These are phyloP conservation scores for Oryctolagus cuniculus DNA, from an alignment of 2,113 vertebrate genomes.

Conservation along the genomic window DNA sequence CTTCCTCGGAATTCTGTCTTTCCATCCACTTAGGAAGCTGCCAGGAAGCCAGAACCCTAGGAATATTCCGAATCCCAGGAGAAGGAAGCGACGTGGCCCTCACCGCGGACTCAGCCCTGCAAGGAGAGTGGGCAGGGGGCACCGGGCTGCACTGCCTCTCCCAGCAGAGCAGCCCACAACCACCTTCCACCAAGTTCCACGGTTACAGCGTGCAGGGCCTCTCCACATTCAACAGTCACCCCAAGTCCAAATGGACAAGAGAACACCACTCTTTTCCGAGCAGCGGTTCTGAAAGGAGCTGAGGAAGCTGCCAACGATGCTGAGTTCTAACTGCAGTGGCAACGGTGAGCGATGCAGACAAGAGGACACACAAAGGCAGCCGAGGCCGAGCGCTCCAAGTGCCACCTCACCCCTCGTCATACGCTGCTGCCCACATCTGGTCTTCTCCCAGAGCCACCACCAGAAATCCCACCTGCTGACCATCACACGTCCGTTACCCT, in stretches of 20 bases:
- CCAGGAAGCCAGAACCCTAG: background rate
- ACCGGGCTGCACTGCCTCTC: background rate
- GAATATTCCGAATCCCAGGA: background rate
- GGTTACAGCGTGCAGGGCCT: background rate
- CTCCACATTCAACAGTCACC: background rate
- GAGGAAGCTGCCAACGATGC: background rate
- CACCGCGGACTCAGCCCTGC: background rate
- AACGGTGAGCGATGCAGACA: background rate
- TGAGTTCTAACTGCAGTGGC: background rate
- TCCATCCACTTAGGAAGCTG: background rate
- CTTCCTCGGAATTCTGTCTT: conserved; percentile 19
- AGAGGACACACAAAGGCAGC: background rate
- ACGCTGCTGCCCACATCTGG: background rate
- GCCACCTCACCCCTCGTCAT: background rate
- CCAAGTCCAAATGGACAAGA: background rate
- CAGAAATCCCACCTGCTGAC: conserved; percentile 35
- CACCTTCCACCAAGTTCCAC: background rate
- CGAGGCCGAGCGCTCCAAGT: background rate
- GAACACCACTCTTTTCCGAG: background rate
- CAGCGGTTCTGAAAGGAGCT: background rate
- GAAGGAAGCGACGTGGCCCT: background rate
- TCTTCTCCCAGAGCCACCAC: background rate
- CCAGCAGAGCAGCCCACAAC: background rate
- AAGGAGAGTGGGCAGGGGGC: background rate
- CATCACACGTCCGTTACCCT: background rate